Percentiles rank a stretch among this genome's conserved stretches.
Evolutionary conservation across 2,888 invertebrate species (phyloP).

Genomic region (Amorpha juglandis): DNA sequence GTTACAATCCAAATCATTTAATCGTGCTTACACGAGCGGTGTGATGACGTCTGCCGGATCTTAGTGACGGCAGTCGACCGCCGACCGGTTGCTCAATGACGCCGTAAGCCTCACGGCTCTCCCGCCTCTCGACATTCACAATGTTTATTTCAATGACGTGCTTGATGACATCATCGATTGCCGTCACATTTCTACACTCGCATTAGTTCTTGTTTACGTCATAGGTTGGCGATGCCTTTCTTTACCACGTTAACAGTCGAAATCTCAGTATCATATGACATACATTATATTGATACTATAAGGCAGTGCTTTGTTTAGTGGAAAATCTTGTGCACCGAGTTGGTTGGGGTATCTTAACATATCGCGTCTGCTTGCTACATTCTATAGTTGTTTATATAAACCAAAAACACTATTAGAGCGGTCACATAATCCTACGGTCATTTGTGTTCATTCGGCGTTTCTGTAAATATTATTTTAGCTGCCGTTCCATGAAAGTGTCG

Average conservation of each 20-base stretch:
- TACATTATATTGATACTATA: too few relatives aligned
- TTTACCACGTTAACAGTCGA: neutral
- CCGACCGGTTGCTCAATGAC: constrained; percentile 25
- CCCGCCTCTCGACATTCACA: neutral
- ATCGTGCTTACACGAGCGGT: neutral
- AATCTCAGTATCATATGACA: neutral
- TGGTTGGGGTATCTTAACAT: neutral
- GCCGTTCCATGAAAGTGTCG: constrained; percentile 60
- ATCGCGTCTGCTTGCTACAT: neutral
- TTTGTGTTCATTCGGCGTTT: constrained; percentile 78
- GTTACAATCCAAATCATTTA: constrained; percentile 14
- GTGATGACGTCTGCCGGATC: constrained; percentile 30
- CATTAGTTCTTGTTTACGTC: neutral
- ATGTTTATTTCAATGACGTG: constrained; percentile 4
- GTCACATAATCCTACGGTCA: constrained; percentile 78
- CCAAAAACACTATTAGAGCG: constrained; percentile 24
- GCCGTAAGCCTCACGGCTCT: neutral
- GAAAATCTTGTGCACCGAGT: neutral
- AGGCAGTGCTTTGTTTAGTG: neutral
- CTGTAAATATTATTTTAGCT: constrained; percentile 78
- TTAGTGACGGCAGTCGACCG: constrained; percentile 15
- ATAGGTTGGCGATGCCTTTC: neutral
- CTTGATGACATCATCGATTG: constrained; percentile 1
- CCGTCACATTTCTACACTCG: neutral
- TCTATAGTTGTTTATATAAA: constrained; percentile 26